Conservation (phyloP, 1,140 invertebrate species). For the Calycopis cecrops region DNA sequence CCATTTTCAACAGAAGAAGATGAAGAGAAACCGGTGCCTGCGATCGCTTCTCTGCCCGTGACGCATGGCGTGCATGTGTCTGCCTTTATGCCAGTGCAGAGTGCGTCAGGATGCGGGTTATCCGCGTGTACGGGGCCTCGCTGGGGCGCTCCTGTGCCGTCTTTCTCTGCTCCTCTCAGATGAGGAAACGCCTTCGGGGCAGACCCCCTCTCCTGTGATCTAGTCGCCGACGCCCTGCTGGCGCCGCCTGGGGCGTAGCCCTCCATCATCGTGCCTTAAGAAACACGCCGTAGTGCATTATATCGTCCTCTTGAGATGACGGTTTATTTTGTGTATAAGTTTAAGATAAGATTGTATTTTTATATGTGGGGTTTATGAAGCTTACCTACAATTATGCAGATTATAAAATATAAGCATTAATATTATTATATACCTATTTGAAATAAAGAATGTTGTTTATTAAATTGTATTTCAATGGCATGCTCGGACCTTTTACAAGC, state of each 20-base stretch:
- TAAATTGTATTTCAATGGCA: conserved; percentile 43
- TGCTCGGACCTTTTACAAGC: conserved; percentile 16
- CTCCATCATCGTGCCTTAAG: conserved; percentile 67
- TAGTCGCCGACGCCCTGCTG: conserved; percentile 68
- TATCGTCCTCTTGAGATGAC: conserved; percentile 52
- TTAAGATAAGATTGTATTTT: conserved; percentile 68
- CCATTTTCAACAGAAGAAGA: conserved; percentile 63
- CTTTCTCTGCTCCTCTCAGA: conserved; percentile 58
- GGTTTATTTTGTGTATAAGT: conserved; percentile 70
- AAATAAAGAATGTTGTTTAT: conserved; percentile 68
- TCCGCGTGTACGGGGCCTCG: conserved; percentile 45
- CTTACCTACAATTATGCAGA: conserved; percentile 65
- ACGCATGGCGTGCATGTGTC: conserved; percentile 48
- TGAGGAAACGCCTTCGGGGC: conserved; percentile 54
- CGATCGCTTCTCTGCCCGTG: conserved; percentile 49
- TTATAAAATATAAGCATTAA: conserved; percentile 59
- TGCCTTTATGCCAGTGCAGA: conserved; percentile 59
- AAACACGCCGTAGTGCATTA: conserved; percentile 71
- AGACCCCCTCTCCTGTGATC: conserved; percentile 60
- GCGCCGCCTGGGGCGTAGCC: conserved; percentile 69
- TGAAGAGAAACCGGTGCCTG: conserved; percentile 45
- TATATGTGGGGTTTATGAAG: conserved; percentile 69
- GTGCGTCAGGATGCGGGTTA: conserved; percentile 49
- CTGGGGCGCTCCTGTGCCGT: conserved; percentile 47
- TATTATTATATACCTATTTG: conserved; percentile 49